Conservation (phyloP, 1,140 invertebrate species). For the Ostrea denselamellosa region DNA sequence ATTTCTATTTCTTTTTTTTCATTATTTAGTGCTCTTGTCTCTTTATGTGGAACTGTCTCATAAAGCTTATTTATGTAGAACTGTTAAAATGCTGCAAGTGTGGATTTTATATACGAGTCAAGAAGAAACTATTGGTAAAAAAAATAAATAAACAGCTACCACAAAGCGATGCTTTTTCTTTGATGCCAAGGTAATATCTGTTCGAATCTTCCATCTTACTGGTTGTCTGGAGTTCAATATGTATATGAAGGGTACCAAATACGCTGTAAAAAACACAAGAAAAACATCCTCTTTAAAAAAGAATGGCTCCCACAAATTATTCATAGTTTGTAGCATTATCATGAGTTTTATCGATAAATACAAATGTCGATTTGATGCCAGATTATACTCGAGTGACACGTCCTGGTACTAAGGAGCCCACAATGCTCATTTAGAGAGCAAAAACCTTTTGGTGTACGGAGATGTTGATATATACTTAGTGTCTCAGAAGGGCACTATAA, state of each 20-base stretch:
- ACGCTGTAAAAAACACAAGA: constrained; percentile 44
- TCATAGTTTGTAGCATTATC: neutral
- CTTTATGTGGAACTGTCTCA: no score
- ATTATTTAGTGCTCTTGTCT: no score
- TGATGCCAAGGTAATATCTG: constrained; percentile 49
- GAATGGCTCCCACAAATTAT: constrained; percentile 1
- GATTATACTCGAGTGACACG: constrained; percentile 6
- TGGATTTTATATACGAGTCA: no score
- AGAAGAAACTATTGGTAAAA: no score
- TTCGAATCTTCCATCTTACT: constrained; percentile 57
- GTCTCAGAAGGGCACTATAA: neutral
- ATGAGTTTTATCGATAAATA: constrained; percentile 21
- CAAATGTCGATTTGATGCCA: constrained; percentile 10
- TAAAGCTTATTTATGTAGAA: no score
- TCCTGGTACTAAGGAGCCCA: neutral
- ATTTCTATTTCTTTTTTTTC: neutral
- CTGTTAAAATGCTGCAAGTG: no score
- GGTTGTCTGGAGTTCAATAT: constrained; percentile 56
- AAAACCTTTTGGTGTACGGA: neutral
- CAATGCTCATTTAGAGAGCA: neutral
- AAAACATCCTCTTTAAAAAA: constrained; percentile 20
- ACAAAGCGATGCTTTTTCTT: constrained; percentile 54
- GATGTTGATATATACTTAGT: neutral
- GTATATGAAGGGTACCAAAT: constrained; percentile 56
- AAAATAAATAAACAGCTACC: constrained; percentile 39